Evolutionary conservation across 1,140 invertebrate genomes (phyloP), one percentile per base, ranked within the genome.

Genomic region (Idris sp.): DNA sequence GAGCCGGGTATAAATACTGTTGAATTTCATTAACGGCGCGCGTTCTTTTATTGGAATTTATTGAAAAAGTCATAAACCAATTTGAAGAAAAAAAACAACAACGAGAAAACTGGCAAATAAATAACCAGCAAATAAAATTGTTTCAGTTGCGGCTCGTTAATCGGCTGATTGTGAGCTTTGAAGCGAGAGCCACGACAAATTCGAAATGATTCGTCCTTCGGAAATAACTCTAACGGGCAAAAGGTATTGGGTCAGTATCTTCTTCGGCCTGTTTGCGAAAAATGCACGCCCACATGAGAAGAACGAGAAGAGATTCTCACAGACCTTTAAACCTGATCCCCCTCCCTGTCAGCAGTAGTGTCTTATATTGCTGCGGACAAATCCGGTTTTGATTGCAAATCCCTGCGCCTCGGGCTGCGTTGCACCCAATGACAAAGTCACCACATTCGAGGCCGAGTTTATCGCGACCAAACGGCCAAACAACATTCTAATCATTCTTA

Each of bases 341-440:
- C 36, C 18, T 9, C 30, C 30, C n/a, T n/a, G n/a, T n/a, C 30
- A 4, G 11, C 40, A 28, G 25, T 35, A 10, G 35, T 40, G 30
- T 48, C 51, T 67, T 67, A 68, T 68, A 62, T 62, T 43, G n/a
- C n/a, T 53, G 35, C 35, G 15, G 40, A 74, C 61, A 59, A 67
- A 74, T 74, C 71, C 71, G 71, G 71, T 74, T 74, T 61, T 56
- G 54, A 67, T 67, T 41, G 71, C 61, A 61, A 74, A 61, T 74
- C 61, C 54, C 43, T 54, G 14, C 40, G 48, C 69, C 51, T 58
- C 65, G 46, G 15, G 40, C 56, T 25, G 54, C 48, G 46, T 54
- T 46, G 46, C 56, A 46, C 30, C 41, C 38, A 71, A 71, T 61
- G 67, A 71, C 67, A 61, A 71, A 71, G 67, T 41, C 46, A 46